Percentiles rank a stretch among this genome's conserved stretches.
phyloP scores from a whole-genome alignment of 2,888 invertebrate species.

The Dastarcus helophoroides region DNA sequence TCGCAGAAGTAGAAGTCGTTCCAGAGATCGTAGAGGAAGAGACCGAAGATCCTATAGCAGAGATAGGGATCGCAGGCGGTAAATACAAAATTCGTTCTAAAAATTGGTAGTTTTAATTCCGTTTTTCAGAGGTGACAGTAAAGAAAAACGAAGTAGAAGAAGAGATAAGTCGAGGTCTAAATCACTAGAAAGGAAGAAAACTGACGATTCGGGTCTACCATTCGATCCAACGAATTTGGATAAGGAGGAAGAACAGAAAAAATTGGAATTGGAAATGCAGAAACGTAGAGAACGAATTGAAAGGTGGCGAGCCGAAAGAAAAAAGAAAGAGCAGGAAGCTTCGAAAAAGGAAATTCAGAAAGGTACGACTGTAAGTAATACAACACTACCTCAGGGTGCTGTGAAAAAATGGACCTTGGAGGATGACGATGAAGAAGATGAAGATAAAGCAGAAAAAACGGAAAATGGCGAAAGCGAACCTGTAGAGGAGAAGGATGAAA shows the following conservation, averaged over 20 bases:
- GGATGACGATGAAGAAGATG: conserved; percentile 81
- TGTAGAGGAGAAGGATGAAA: conserved; percentile 37
- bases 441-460: conserved; percentile 22
- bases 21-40: conserved; percentile 26
- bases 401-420: conserved; percentile 90
- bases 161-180: conserved; percentile 30
- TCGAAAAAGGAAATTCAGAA: conserved; percentile 66
- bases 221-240: conserved; percentile 66
- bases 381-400: conserved; percentile 37
- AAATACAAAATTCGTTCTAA: conserved; percentile 10
- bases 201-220: conserved; percentile 45
- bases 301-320: conserved; percentile 88
- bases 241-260: conserved; percentile 83
- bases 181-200: conserved; percentile 38
- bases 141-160: conserved; percentile 44
- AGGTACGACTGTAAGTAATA: conserved; percentile 40
- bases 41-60: conserved; percentile 26
- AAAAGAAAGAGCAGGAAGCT: conserved; percentile 72
- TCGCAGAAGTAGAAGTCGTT: conserved; percentile 25
- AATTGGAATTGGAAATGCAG: conserved; percentile 90
- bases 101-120: conserved; percentile 19
- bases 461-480: conserved; percentile 18
- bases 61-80: conserved; percentile 25
- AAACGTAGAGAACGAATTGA: conserved; percentile 91
- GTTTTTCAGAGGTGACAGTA: conserved; percentile 47